phyloP scores from a whole-genome alignment of 2,888 invertebrate genomes.

The Ophion ellenae region DNA sequence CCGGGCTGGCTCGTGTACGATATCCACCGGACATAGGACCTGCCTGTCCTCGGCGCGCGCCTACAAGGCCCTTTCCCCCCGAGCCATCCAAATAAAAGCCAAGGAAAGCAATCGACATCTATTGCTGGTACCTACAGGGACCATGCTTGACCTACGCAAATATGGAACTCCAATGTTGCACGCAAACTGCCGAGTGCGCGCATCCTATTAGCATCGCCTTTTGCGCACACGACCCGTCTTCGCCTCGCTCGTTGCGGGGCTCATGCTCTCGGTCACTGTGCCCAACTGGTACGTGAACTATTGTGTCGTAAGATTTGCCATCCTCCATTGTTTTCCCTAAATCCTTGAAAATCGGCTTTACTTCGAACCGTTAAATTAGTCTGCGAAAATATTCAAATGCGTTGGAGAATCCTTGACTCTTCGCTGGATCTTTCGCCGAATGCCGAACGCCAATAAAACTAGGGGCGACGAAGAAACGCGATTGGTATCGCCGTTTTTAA shows the following conservation, averaged over 20 bases:
- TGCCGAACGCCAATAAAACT: neutral
- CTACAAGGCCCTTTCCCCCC: constrained; percentile 26
- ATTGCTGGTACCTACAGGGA: constrained; percentile 35
- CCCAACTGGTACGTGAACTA: constrained; percentile 15
- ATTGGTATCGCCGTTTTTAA: neutral
- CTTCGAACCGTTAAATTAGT: constrained; percentile 16
- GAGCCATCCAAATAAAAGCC: constrained; percentile 15
- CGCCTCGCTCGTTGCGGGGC: neutral
- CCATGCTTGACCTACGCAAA: neutral
- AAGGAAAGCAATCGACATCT: constrained; percentile 35
- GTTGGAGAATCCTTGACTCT: constrained; percentile 39
- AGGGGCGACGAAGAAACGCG: neutral
- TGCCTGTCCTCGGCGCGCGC: constrained; percentile 44
- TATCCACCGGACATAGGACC: constrained; percentile 28
- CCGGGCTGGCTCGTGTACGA: constrained; percentile 38
- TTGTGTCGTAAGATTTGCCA: constrained; percentile 28
- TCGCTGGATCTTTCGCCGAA: neutral
- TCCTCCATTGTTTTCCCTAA: constrained; percentile 30
- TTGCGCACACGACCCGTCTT: constrained; percentile 6
- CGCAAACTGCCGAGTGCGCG: neutral
- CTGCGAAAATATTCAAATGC: constrained; percentile 17
- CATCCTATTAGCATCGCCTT: neutral
- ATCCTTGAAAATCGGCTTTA: constrained; percentile 43
- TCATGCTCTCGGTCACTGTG: neutral
- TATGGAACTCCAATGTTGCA: neutral